Percentiles rank a stretch among this genome's conserved stretches.
These are phyloP conservation scores for Redunca redunca DNA, from an alignment of 2,113 vertebrate species.

Conservation along the genomic window DNA sequence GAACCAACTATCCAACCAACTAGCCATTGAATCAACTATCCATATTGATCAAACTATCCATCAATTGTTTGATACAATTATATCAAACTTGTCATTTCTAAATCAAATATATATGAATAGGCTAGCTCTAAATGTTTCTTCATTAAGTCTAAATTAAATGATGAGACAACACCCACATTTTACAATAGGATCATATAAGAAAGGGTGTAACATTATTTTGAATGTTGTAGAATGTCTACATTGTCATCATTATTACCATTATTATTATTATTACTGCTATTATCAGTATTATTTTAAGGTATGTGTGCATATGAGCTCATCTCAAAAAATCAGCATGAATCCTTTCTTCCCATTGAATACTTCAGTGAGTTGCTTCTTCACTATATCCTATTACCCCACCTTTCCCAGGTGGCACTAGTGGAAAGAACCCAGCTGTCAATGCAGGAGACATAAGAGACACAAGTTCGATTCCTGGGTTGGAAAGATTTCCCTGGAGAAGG, in stretches of 20 bases:
- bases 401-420: not conserved
- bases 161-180: not conserved
- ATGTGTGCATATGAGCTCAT: not conserved
- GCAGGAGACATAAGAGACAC: not conserved
- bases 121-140: not conserved
- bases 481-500: not conserved
- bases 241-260: not conserved
- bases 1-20: not conserved
- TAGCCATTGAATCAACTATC: not conserved
- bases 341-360: not conserved
- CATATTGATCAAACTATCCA: not conserved
- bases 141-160: not conserved
- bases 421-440: not conserved
- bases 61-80: not conserved
- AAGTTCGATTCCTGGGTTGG: not conserved
- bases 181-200: not conserved
- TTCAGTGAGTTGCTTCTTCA: not conserved
- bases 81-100: not conserved
- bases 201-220: not conserved
- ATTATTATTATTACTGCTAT: not conserved
- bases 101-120: not conserved
- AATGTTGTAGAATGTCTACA: not conserved
- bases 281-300: not conserved
- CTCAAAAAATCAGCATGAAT: not conserved
- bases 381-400: not conserved